phyloP scores from a whole-genome alignment of 2,113 vertebrate genomes.

The Girardinichthys multiradiatus region DNA sequence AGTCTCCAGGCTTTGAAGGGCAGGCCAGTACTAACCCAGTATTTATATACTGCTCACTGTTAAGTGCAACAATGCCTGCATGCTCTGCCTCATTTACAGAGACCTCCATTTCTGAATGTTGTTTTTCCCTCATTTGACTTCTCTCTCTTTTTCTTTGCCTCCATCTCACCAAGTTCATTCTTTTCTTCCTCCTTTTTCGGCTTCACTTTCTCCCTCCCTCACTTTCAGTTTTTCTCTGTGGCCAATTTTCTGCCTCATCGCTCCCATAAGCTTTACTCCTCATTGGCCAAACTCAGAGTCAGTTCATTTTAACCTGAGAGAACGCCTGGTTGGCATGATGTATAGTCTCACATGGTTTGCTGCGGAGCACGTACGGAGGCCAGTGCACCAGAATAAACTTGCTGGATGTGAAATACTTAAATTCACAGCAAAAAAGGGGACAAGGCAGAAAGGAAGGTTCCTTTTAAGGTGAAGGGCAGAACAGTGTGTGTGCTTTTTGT shows the following conservation, averaged over 20 bases:
- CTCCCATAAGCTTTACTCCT: conserved; percentile 76
- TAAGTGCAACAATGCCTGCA: conserved; percentile 67
- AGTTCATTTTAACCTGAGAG: conserved; percentile 72
- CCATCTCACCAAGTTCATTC: conserved; percentile 8
- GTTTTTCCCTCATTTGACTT: conserved; percentile 45
- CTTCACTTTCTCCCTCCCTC: conserved; percentile 33
- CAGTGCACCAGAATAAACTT: conserved; percentile 65
- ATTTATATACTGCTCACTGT: conserved; percentile 63
- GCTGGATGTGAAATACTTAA: conserved; percentile 62
- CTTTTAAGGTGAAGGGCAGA: conserved; percentile 43
- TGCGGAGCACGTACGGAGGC: conserved; percentile 56
- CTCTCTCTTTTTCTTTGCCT: conserved; percentile 18
- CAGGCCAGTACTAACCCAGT: conserved; percentile 64
- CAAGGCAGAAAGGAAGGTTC: conserved; percentile 35
- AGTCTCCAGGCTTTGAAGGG: conserved; percentile 62
- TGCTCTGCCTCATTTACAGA: conserved; percentile 62
- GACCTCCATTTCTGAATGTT: conserved; percentile 62
- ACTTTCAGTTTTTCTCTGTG: conserved; percentile 52
- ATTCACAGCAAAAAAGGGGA: conserved; percentile 44
- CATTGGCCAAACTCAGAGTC: conserved; percentile 73
- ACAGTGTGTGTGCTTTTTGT: conserved; percentile 36
- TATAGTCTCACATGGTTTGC: conserved; percentile 68
- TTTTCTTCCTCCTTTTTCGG: conserved; percentile 22
- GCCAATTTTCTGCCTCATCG: conserved; percentile 76
- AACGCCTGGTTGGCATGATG: conserved; percentile 67